Base-by-base conservation (phyloP, 1,140 invertebrate genomes). In the Cydia fagiglandana region DNA sequence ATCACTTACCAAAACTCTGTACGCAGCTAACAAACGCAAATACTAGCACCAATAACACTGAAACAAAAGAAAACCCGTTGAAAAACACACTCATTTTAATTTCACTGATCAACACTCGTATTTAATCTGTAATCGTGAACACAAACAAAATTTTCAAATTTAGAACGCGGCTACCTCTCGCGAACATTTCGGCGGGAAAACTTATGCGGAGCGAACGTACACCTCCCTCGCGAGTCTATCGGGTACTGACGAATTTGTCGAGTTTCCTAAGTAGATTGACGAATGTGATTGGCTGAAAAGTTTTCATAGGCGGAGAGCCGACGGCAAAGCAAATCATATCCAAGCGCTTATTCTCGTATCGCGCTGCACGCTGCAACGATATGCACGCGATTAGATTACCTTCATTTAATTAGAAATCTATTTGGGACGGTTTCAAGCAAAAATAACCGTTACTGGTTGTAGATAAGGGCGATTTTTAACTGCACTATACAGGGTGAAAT, bases 161-260 rank as follows among this genome's bases (percentile, higher is more conserved):
- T 47, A 30, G 41, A 50, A 50, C 47, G 12, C 45, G 41, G n/a
- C 38, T 53, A 73, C 73, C 73, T 73, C 73, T 13, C 73, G 47
- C 73, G 45, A 45, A 50, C 73, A 73, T 73, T 73, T 50, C 20
- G 20, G 73, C 73, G 73, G 45, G 73, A 70, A 70, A 73, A 50
- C 41, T 73, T 53, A 4, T 15, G 24, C 10, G 17, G 45, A 45
- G 13, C 20, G 47, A 53, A 10, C 73, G 73, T 53, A 20, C 73
- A 13, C 45, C 73, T 53, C 73, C 73, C 45, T 30, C 15, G 47
- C 20, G 1, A 30, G 9, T 47, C 47, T 28, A 50, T 50, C 20
- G 45, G 17, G 17, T 50, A 73, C 73, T 73, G 73, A 10, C 47
- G 45, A 34, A 15, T 12, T 28, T 13, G 4, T 9, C 45, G 45